Conservation (phyloP, 2,888 invertebrate genomes). For the Stenodema calcarata region DNA sequence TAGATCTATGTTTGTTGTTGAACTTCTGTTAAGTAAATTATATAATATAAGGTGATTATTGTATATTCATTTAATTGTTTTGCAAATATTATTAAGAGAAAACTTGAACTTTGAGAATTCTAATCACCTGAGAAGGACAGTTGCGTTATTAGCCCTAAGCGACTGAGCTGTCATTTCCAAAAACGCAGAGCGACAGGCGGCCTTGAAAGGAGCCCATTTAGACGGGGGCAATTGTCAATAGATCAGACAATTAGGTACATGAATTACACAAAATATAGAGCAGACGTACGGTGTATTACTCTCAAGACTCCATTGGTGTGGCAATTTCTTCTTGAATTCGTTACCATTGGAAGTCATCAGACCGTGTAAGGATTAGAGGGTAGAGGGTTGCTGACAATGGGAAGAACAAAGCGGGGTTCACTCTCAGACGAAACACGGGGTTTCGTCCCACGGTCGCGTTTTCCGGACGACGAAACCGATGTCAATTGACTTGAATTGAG, state of each 20-base stretch:
- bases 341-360: background rate
- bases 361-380: background rate
- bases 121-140: too few species aligned
- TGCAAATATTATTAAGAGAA: too few species aligned
- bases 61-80: too few species aligned
- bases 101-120: too few species aligned
- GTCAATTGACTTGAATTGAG: slow-evolving; percentile 25
- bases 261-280: background rate
- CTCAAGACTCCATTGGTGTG: background rate
- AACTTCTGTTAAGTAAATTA: too few species aligned
- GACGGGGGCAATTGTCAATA: background rate
- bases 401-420: background rate
- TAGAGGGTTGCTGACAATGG: background rate
- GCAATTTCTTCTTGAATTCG: background rate
- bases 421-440: background rate
- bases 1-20: too few species aligned
- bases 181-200: background rate
- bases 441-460: background rate
- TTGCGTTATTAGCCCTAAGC: background rate
- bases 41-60: too few species aligned
- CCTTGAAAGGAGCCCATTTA: background rate
- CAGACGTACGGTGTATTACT: background rate
- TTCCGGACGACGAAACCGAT: background rate
- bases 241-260: background rate
- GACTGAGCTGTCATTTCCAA: background rate